A percentile compares a stretch with the other conserved stretches of the same genome.
phyloP scores from a whole-genome alignment of 2,797 vertebrate genomes.

The Hybognathus amarus region DNA sequence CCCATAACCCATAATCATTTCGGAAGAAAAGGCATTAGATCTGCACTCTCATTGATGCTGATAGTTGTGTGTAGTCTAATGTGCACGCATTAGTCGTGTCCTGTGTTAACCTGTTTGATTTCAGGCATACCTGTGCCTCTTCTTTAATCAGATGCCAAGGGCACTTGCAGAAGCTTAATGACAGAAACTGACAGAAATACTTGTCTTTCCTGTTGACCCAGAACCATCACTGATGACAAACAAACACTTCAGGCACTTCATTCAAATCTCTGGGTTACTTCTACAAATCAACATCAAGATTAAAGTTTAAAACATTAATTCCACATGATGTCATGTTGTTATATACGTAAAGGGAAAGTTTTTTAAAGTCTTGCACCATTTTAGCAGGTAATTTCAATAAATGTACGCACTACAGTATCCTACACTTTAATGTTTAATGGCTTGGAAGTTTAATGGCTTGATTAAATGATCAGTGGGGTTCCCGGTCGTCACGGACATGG shows the following conservation, averaged over 20 bases:
- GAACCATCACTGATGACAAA: constrained; percentile 17
- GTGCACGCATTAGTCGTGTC: background rate
- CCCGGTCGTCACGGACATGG: background rate
- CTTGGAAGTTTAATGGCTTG: background rate
- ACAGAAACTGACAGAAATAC: constrained; percentile 52
- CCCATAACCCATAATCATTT: background rate
- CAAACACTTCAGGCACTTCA: background rate
- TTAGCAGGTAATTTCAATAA: background rate
- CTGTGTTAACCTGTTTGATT: background rate
- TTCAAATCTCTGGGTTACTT: background rate
- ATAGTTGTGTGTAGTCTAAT: background rate
- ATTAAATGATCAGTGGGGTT: background rate
- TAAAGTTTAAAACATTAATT: background rate
- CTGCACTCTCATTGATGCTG: no score
- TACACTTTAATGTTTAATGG: background rate
- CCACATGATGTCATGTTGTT: background rate
- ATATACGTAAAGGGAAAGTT: background rate
- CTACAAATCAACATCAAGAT: background rate
- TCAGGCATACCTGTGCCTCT: background rate
- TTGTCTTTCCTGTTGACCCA: constrained; percentile 66
- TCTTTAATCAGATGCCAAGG: background rate
- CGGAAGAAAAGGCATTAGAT: background rate
- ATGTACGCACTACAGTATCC: background rate
- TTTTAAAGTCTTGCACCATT: background rate
- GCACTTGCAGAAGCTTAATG: background rate